Conservation (phyloP, 2,888 invertebrate species). For the Amphipyra tragopoginis region DNA sequence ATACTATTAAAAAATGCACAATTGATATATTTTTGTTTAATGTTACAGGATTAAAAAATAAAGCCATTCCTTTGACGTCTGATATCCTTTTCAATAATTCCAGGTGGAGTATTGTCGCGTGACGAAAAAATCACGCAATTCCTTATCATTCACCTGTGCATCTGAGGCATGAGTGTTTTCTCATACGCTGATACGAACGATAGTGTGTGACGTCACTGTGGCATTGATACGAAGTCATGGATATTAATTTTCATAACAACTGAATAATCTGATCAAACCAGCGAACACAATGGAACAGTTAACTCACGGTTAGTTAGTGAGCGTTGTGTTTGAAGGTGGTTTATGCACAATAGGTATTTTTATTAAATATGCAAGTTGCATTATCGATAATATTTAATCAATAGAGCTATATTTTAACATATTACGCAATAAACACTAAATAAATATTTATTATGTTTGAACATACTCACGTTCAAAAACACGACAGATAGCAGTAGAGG, state of each 20-base stretch:
- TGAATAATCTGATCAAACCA: slow-evolving; percentile 30
- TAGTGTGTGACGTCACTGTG: slow-evolving; percentile 51
- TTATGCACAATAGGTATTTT: slow-evolving; percentile 2
- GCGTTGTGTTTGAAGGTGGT: background rate
- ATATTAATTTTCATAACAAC: slow-evolving; percentile 26
- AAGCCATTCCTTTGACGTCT: background rate
- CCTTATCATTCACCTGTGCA: slow-evolving; percentile 48
- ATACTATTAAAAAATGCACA: no score
- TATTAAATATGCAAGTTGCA: background rate
- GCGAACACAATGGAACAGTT: background rate
- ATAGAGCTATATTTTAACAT: background rate
- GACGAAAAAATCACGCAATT: slow-evolving; percentile 43
- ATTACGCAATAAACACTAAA: slow-evolving; percentile 7
- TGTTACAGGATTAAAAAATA: no score
- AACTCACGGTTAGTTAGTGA: background rate
- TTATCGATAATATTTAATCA: background rate
- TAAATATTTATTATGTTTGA: slow-evolving; percentile 6
- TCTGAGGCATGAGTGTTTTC: slow-evolving; percentile 34
- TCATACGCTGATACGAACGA: slow-evolving; percentile 34
- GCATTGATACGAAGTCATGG: slow-evolving; percentile 56
- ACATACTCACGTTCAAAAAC: slow-evolving; percentile 81
- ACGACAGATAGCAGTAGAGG: slow-evolving; percentile 79
- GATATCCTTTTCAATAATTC: slow-evolving; percentile 4
- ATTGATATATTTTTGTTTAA: no score
- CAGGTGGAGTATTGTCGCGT: slow-evolving; percentile 33